phyloP scores from a whole-genome alignment of 2,888 invertebrate species.

The Lithophane semibrunnea region DNA sequence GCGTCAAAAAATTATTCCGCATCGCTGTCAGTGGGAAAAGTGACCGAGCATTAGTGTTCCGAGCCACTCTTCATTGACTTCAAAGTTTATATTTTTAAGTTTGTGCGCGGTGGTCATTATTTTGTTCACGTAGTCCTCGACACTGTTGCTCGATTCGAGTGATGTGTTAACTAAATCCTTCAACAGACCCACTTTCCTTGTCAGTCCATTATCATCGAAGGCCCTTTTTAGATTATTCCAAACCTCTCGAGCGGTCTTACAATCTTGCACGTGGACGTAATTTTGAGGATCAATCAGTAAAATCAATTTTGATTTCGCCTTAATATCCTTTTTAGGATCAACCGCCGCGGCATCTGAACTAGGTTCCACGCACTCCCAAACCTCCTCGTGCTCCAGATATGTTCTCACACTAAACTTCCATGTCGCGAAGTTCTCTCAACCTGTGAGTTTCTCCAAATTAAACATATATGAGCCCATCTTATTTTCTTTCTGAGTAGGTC shows the following conservation, averaged over 20 bases:
- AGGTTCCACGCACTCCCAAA: neutral
- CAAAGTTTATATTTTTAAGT: neutral
- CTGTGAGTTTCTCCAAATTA: neutral
- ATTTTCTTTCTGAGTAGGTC: neutral
- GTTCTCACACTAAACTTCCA: neutral
- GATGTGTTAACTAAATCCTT: neutral
- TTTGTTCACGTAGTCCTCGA: neutral
- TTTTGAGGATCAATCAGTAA: neutral
- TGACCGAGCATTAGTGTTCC: neutral
- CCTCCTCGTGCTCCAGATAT: neutral
- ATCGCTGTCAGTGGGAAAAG: too few relatives aligned
- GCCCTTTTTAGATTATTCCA: neutral
- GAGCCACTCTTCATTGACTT: neutral
- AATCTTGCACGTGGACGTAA: neutral
- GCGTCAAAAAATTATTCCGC: too few relatives aligned
- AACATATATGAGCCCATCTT: constrained; percentile 12
- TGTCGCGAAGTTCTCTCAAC: neutral
- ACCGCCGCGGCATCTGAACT: neutral
- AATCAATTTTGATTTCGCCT: neutral
- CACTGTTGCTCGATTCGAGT: neutral
- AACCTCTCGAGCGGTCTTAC: neutral
- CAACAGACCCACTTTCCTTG: neutral
- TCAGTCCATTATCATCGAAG: neutral
- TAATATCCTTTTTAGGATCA: neutral
- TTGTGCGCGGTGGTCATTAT: neutral